Percentiles rank a stretch among this genome's conserved stretches.
Conservation (phyloP, 2,113 vertebrate genomes). For the Chaetodon trifascialis region DNA sequence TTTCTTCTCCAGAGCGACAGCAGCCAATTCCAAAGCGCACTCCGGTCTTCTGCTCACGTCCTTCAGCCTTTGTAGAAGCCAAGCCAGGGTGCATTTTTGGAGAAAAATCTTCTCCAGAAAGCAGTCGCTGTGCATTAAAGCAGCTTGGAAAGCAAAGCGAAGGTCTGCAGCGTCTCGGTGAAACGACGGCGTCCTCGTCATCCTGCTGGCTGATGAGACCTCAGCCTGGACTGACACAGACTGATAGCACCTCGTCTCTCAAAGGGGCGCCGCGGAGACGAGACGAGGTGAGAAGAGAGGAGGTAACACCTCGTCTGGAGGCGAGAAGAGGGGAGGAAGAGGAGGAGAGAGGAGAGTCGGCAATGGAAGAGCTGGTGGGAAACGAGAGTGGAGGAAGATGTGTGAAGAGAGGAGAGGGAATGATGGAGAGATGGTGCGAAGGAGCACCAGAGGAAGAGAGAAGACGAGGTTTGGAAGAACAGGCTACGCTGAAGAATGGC, state of each 20-base stretch:
- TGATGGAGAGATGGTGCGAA: neutral
- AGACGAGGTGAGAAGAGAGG: slow-evolving; percentile 39
- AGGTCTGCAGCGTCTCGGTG: neutral
- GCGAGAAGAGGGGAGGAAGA: slow-evolving; percentile 25
- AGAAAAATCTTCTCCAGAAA: too few relatives aligned
- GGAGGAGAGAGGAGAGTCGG: neutral
- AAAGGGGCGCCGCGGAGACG: neutral
- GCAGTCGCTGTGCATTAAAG: too few relatives aligned
- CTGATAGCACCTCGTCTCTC: slow-evolving; percentile 19
- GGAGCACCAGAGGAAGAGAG: neutral
- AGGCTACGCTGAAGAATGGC: neutral
- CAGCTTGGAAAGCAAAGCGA: neutral
- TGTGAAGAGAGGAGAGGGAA: neutral
- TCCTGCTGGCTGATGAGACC: neutral
- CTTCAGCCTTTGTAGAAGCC: neutral
- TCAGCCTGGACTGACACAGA: neutral
- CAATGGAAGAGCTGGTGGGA: neutral
- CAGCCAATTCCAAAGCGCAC: neutral
- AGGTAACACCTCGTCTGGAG: slow-evolving; percentile 21
- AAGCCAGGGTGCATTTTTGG: neutral
- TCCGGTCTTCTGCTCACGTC: neutral
- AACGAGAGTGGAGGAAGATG: neutral
- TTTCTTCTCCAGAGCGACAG: neutral
- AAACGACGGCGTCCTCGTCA: neutral
- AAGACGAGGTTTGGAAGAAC: neutral